Base-by-base conservation (phyloP, 2,113 vertebrate genomes). In the Muntiacus muntjak region DNA sequence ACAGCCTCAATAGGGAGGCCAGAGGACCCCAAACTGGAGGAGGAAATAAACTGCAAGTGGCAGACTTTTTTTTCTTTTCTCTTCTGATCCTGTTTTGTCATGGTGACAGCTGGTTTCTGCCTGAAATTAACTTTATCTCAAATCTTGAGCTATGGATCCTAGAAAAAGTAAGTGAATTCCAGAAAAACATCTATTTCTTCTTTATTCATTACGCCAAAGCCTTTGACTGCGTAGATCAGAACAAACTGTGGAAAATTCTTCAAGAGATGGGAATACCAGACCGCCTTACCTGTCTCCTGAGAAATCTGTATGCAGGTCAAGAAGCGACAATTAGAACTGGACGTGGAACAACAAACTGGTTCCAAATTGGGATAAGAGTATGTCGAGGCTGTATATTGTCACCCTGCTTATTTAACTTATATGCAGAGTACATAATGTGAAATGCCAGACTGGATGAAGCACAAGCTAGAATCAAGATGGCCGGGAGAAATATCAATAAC, bases 301-400 rank as follows among this genome's bases (percentile, higher is more conserved):
- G 64, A 71, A 71, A 71, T 71, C 9, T 36, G 64, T 71, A 71
- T 71, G n/a, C 64, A 71, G n/a, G 64, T 23, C 19, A 71, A 36
- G n/a, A 71, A 71, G 64, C 1, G 0, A 71, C 19, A 36, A 12
- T 23, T 71, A 36, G 19, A 71, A 71, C 64, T 5, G 0, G 19
- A 71, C n/a, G 21, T 23, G 19, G 19, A 71, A 71, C 17, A 36
- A 71, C 17, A 71, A 9, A 71, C n/a, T 36, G 64, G 64, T 71
- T 36, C 64, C 64, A 71, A 71, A 71, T 71, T 21, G 19, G 64
- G 9, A 71, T 21, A 36, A 21, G 17, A 36, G n/a, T 36, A 71
- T n/a, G 11, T 71, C 64, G 36, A 71, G 64, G n/a, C n/a, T 71
- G n/a, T 71, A 71, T 71, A 21, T 21, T 36, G 17, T 36, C 64